Percentiles rank a stretch among this genome's conserved stretches.
phyloP scores from a whole-genome alignment of 1,140 invertebrate species.

The Dolichoris vasculosae region DNA sequence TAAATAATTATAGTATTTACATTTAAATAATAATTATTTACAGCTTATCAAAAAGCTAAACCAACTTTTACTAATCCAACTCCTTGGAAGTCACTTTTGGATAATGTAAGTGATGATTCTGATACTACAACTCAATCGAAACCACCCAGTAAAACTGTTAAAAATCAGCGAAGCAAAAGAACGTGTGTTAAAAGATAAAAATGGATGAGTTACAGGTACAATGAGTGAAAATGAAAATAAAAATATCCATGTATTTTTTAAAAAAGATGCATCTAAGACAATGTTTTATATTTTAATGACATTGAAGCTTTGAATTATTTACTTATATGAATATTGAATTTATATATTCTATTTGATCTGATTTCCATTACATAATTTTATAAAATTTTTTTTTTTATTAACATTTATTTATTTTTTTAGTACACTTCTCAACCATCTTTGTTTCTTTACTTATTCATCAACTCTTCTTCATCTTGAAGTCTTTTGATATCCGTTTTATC shows the following conservation, averaged over 20 bases:
- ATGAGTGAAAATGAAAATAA: background rate
- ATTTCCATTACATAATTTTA: conserved; percentile 19
- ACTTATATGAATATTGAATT: conserved; percentile 36
- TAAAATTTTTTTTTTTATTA: conserved; percentile 19
- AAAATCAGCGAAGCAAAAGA: conserved; percentile 40
- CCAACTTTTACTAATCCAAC: conserved; percentile 68
- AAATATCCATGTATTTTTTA: background rate
- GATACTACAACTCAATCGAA: conserved; percentile 1
- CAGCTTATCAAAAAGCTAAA: conserved; percentile 69
- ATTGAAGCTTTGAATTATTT: background rate
- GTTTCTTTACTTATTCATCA: conserved; percentile 55
- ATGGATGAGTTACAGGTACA: background rate
- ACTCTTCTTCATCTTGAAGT: conserved; percentile 88
- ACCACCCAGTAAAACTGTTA: background rate
- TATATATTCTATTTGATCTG: conserved; percentile 34
- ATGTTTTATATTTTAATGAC: conserved; percentile 23
- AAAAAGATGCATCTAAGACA: background rate
- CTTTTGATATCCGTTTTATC: conserved; percentile 90
- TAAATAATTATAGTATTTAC: no score
- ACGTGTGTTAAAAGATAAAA: background rate
- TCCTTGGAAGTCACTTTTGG: conserved; percentile 65
- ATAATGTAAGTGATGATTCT: conserved; percentile 49
- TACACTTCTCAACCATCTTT: background rate
- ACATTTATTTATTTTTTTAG: conserved; percentile 8
- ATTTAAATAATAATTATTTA: conserved; percentile 45